These are phyloP conservation scores for Saguinus imperator DNA, from an alignment of 2,113 vertebrate species.

Conservation along the genomic window DNA sequence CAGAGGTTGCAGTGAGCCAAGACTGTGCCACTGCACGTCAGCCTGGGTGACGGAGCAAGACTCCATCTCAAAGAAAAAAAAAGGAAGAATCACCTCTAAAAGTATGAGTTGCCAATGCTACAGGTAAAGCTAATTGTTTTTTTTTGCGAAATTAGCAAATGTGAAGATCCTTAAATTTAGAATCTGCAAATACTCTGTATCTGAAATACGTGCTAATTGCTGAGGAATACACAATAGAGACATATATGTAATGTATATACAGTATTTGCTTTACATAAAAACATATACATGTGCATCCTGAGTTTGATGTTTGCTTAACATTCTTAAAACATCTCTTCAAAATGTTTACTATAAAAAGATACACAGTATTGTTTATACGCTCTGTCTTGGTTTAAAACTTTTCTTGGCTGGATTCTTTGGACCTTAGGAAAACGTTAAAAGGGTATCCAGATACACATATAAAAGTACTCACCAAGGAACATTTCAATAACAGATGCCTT, in stretches of 20 bases:
- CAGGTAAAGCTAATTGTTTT: not conserved
- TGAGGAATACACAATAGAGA: not conserved
- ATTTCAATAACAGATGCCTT: conserved; percentile 80
- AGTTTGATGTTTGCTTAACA: conserved; percentile 27
- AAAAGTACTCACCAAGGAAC: conserved; percentile 84
- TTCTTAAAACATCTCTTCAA: conserved; percentile 5
- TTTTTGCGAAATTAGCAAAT: not conserved
- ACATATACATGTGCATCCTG: not conserved
- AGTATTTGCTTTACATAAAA: conserved; percentile 13
- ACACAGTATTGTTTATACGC: conserved; percentile 30
- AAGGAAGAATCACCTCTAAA: not conserved
- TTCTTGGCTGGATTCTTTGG: conserved; percentile 60
- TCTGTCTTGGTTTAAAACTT: conserved; percentile 54
- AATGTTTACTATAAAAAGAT: conserved; percentile 43
- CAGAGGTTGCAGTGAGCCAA: too few species aligned
- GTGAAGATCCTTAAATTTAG: not conserved
- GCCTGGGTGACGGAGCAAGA: too few species aligned
- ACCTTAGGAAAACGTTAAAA: conserved; percentile 53
- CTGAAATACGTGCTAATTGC: not conserved
- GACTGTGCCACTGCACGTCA: too few species aligned
- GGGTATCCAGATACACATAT: conserved; percentile 63
- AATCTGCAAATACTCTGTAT: not conserved
- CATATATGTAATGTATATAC: not conserved
- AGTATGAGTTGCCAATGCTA: not conserved
- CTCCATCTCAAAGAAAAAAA: too few species aligned